Conservation (phyloP, 2,797 vertebrate species). For the Brachyrhaphis roseni region DNA sequence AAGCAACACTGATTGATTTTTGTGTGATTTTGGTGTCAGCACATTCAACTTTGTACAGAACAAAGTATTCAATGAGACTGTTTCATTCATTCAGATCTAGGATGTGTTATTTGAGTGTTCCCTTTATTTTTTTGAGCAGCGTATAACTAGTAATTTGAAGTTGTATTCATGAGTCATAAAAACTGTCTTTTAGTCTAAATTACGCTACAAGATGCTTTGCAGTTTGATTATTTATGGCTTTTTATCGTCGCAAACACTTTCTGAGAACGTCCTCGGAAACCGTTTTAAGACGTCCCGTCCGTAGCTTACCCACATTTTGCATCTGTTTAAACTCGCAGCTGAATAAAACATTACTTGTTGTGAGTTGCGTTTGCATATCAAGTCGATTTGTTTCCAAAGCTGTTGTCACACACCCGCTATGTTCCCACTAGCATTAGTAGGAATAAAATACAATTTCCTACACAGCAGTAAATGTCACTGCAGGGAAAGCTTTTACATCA, state of each 20-base stretch:
- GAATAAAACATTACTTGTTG: background rate
- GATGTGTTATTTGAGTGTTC: no score
- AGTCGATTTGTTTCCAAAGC: background rate
- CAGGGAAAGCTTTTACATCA: background rate
- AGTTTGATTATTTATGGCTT: background rate
- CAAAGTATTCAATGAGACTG: no score
- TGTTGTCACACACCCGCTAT: background rate
- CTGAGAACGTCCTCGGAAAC: background rate
- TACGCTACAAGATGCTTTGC: background rate
- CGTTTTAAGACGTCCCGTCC: background rate
- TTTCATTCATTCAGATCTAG: no score
- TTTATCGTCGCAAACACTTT: background rate
- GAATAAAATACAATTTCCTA: background rate
- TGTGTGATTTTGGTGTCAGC: no score
- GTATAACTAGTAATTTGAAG: background rate
- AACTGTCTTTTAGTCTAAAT: background rate
- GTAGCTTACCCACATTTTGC: background rate
- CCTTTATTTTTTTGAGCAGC: no score
- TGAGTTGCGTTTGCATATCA: background rate
- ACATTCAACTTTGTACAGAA: no score
- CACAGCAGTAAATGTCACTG: background rate
- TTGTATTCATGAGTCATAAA: background rate
- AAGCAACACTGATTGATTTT: no score
- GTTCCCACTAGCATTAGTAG: background rate
- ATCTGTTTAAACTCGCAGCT: background rate